Conservation (phyloP, 2,797 vertebrate genomes). For the Pipistrellus kuhlii region DNA sequence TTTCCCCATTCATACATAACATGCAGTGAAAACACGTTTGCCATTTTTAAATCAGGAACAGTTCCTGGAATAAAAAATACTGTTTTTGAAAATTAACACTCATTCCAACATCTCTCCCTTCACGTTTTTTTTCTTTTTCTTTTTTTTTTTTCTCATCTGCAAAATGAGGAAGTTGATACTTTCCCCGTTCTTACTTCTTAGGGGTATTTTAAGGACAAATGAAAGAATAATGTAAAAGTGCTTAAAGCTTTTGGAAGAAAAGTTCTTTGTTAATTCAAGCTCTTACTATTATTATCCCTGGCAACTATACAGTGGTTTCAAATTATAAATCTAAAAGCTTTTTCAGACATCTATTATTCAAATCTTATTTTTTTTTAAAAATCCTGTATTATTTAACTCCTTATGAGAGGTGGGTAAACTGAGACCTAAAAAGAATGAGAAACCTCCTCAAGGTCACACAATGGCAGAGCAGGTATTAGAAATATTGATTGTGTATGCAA, state of each 20-base stretch:
- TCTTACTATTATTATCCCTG: conserved; percentile 54
- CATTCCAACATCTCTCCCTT: not conserved
- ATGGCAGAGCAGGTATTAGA: conserved; percentile 44
- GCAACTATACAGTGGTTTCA: conserved; percentile 21
- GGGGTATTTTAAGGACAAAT: conserved; percentile 62
- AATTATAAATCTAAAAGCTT: conserved; percentile 66
- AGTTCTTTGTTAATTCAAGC: conserved; percentile 57
- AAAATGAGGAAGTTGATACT: conserved; percentile 19
- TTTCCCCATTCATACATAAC: not conserved
- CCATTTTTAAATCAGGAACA: conserved; percentile 38
- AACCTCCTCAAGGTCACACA: conserved; percentile 59
- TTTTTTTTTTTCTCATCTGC: conserved; percentile 14
- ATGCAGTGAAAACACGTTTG: not conserved
- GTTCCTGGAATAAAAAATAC: conserved; percentile 24
- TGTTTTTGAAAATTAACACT: conserved; percentile 55
- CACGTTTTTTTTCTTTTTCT: conserved; percentile 33
- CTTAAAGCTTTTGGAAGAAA: conserved; percentile 37
- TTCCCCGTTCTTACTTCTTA: not conserved
- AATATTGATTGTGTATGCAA: conserved; percentile 51
- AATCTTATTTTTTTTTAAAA: conserved; percentile 14
- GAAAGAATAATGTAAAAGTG: conserved; percentile 41
- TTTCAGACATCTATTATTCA: conserved; percentile 74
- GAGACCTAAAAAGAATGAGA: conserved; percentile 66
- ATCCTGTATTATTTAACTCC: conserved; percentile 61
- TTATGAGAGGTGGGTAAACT: conserved; percentile 72